phyloP scores from a whole-genome alignment of 2,888 invertebrate genomes.

The Leptopilina drosophilae region DNA sequence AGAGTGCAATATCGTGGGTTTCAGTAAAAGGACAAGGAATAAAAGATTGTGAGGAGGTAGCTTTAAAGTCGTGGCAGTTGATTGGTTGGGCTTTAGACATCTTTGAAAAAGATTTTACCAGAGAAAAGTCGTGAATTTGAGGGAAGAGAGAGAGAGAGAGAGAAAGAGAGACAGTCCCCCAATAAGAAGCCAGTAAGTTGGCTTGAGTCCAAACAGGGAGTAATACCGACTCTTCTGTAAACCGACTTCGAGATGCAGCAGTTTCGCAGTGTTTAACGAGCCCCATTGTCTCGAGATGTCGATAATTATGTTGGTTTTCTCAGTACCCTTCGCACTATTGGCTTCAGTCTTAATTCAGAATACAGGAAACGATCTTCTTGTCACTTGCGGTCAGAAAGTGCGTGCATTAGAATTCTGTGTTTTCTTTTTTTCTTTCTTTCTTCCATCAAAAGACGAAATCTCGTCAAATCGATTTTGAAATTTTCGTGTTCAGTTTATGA shows the following conservation, averaged over 20 bases:
- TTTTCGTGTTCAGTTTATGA: too few species aligned
- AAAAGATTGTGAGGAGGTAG: slow-evolving; percentile 20
- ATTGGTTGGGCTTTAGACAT: slow-evolving; percentile 41
- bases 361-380: too few species aligned
- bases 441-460: too few species aligned
- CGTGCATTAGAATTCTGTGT: too few species aligned
- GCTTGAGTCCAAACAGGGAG: slow-evolving; percentile 70
- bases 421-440: too few species aligned
- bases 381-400: too few species aligned
- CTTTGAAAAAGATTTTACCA: slow-evolving; percentile 45
- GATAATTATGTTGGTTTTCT: slow-evolving; percentile 69
- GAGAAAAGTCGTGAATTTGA: slow-evolving; percentile 18
- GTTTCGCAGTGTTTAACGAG: slow-evolving; percentile 67
- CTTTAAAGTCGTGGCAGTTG: slow-evolving; percentile 45
- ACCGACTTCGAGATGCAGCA: slow-evolving; percentile 49
- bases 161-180: slow-evolving; percentile 56
- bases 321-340: not conserved
- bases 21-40: slow-evolving; percentile 42
- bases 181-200: slow-evolving; percentile 71
- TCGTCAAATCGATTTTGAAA: too few species aligned
- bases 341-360: not conserved
- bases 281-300: slow-evolving; percentile 69
- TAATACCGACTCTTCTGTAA: slow-evolving; percentile 65
- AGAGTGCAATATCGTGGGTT: slow-evolving; percentile 47
- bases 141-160: slow-evolving; percentile 40